A percentile compares a stretch with the other conserved stretches of the same genome.
These are phyloP conservation scores for Phylloscopus trochiloides DNA, from an alignment of 2,113 vertebrate genomes.

Conservation along the genomic window DNA sequence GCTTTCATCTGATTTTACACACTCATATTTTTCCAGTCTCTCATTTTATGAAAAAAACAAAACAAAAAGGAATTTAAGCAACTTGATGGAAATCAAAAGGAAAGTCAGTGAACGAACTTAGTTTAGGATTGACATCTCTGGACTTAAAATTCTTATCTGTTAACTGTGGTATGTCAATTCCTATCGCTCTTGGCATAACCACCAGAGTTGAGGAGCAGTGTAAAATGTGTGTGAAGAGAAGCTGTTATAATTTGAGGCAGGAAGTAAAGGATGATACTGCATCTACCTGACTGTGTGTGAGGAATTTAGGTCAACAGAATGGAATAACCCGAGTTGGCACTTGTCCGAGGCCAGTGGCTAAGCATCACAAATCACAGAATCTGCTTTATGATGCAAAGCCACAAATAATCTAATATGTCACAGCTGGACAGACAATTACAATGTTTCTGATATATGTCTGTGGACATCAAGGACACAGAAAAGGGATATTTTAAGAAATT, in stretches of 20 bases:
- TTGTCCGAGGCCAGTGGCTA: neutral
- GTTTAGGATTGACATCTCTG: neutral
- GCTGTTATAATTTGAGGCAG: neutral
- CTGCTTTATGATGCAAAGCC: constrained; percentile 27
- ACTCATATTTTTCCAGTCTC: neutral
- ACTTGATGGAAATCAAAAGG: neutral
- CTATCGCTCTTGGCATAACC: neutral
- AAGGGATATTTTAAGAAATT: neutral
- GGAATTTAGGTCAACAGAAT: constrained; percentile 60
- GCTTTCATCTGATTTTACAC: neutral
- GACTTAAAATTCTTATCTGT: neutral
- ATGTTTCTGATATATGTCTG: neutral
- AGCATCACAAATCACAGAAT: constrained; percentile 28
- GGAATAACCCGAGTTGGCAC: constrained; percentile 35
- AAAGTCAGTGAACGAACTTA: neutral
- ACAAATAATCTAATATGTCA: constrained; percentile 13
- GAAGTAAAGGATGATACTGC: neutral
- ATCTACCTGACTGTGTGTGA: neutral
- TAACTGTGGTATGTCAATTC: neutral
- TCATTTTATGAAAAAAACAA: neutral
- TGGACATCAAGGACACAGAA: neutral
- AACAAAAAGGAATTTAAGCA: neutral
- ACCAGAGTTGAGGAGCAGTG: fast-evolving
- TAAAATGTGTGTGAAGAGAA: neutral
- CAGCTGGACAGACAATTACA: neutral